phyloP scores from a whole-genome alignment of 2,113 vertebrate genomes.

The Bothrops jararaca region DNA sequence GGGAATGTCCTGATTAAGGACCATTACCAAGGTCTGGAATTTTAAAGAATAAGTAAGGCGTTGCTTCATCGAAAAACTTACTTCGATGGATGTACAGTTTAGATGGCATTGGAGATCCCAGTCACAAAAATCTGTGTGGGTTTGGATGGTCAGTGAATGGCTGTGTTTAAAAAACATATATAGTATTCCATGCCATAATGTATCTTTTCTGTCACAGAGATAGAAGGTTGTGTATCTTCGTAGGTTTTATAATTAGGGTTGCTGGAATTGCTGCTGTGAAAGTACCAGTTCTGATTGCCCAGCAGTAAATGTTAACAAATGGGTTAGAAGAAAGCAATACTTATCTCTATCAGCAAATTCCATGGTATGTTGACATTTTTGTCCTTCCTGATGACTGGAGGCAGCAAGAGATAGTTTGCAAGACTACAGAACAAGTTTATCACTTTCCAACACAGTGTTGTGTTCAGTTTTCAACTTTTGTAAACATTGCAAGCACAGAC shows the following conservation, averaged over 20 bases:
- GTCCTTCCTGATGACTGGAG: constrained; percentile 42
- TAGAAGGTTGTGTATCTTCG: neutral
- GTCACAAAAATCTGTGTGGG: neutral
- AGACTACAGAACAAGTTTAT: constrained; percentile 51
- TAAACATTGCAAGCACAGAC: constrained; percentile 45
- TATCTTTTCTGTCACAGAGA: neutral
- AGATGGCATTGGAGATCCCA: neutral
- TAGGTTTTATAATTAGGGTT: neutral
- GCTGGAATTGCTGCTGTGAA: neutral
- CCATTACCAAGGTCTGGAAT: neutral
- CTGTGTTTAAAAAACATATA: neutral
- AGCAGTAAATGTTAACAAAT: constrained; percentile 4
- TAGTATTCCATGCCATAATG: neutral
- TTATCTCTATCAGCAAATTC: constrained; percentile 33
- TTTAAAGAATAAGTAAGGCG: neutral
- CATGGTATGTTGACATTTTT: constrained; percentile 43
- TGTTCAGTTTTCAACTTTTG: constrained; percentile 39
- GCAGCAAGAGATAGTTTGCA: constrained; percentile 38
- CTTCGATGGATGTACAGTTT: neutral
- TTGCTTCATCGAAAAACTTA: neutral
- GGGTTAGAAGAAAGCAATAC: constrained; percentile 14
- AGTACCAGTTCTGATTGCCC: constrained; percentile 6
- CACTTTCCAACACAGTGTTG: constrained; percentile 34
- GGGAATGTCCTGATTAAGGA: neutral
- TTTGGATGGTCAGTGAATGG: neutral